A percentile compares a stretch with the other conserved stretches of the same genome.
phyloP scores from a whole-genome alignment of 2,888 invertebrate genomes.

The Chrysolina americana region DNA sequence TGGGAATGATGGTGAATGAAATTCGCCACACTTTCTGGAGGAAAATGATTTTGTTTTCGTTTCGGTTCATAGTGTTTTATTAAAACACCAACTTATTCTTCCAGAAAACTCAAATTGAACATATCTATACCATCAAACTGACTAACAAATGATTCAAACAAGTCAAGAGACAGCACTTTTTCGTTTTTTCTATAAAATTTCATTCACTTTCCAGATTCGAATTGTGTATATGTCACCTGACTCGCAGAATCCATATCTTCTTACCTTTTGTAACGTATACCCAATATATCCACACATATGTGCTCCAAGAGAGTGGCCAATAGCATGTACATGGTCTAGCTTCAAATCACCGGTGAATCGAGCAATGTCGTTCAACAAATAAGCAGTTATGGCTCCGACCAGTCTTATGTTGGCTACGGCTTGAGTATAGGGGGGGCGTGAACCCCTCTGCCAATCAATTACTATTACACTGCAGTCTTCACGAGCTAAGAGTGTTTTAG shows the following conservation, averaged over 20 bases:
- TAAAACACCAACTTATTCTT: no score
- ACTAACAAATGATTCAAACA: no score
- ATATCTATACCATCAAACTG: no score
- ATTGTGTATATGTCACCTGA: no score
- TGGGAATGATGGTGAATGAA: no score
- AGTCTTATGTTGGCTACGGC: slow-evolving; percentile 93
- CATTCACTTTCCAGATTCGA: no score
- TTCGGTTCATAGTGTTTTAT: no score
- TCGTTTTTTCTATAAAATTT: no score
- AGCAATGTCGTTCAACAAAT: slow-evolving; percentile 73
- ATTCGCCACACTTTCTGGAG: no score
- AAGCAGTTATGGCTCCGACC: slow-evolving; percentile 87
- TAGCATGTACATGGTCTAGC: slow-evolving; percentile 82
- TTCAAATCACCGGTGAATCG: slow-evolving; percentile 67
- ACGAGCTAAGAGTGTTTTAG: slow-evolving; percentile 79
- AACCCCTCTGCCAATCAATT: slow-evolving; percentile 90
- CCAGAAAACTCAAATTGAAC: no score
- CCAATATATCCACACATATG: slow-evolving; percentile 91
- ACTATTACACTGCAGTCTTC: slow-evolving; percentile 83
- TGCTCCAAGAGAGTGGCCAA: slow-evolving; percentile 90
- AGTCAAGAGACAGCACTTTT: no score
- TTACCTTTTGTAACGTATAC: slow-evolving; percentile 78
- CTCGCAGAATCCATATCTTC: neutral
- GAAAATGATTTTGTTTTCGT: no score
- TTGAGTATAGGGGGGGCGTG: slow-evolving; percentile 90